Base-by-base conservation (phyloP, 2,797 vertebrate genomes). In the Eutrigla gurnardus region DNA sequence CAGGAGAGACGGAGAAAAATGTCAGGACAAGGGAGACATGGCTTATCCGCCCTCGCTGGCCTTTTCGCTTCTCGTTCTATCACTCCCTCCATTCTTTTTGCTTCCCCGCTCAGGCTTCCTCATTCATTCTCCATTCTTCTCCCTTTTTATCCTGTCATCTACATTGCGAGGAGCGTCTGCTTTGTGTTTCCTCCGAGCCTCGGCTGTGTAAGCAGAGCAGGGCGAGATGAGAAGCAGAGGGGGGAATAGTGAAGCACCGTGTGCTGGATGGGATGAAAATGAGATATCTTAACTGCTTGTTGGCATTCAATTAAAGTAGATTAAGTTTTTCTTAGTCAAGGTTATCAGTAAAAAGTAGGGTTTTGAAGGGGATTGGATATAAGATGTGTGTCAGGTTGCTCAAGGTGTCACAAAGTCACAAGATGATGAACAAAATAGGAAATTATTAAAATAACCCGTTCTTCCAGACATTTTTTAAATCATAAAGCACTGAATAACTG, bases 91-190 rank as follows among this genome's bases (percentile, higher is more conserved):
- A 64, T 86, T 82, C 80, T 78, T 70, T 53, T 50, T 12, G 47
- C 65, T 52, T 65, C 57, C 63, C 25, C 32, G 13, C 72, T 66
- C n/a, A 52, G 18, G 62, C 47, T 37, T 65, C 80, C 70, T 46
- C 80, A 25, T 64, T 87, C 83, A 71, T 77, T 70, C 83, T 35
- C 70, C 43, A 1, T 62, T 78, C 14, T 67, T 52, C 62, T 80
- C 84, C 80, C 83, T 70, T 58, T 86, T 87, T 84, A 88, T 92
- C 91, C 86, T 84, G 90, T 89, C 91, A 91, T 89, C 87, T 88
- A 66, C 82, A 85, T 84, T 83, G 87, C 82, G 84, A 50, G 75
- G 64, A 61, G 75, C 71, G 42, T 81, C 74, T 73, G 55, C 33
- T 49, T 18, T 18, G 17, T 59, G 25, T 43, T 13, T 82, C 81